phyloP scores from a whole-genome alignment of 2,797 vertebrate species.

The Chelmon rostratus region DNA sequence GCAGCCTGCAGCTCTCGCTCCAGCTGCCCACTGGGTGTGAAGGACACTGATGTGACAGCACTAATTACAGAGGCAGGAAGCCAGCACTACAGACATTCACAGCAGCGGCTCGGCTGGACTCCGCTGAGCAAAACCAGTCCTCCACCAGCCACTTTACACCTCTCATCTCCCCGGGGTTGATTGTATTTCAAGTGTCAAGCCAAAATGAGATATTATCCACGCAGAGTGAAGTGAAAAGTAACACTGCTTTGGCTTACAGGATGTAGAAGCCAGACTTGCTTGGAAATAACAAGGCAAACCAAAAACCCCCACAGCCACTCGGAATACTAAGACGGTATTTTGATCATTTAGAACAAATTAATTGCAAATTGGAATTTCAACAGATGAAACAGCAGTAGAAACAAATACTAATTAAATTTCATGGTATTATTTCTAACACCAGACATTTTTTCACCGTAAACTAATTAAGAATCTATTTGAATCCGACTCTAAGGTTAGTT shows the following conservation, averaged over 20 bases:
- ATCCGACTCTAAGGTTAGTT: neutral
- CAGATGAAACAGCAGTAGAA: neutral
- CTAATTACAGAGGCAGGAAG: conserved; percentile 84
- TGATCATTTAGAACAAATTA: neutral
- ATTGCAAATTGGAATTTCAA: neutral
- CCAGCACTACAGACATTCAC: conserved; percentile 54
- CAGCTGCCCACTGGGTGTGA: conserved; percentile 83
- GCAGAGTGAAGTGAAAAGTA: neutral
- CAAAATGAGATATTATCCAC: conserved; percentile 25
- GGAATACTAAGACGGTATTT: neutral
- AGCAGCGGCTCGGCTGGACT: conserved; percentile 44
- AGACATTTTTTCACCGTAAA: neutral
- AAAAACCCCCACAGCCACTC: neutral
- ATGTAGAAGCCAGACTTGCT: neutral
- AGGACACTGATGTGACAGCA: conserved; percentile 86
- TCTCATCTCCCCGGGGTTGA: conserved; percentile 17
- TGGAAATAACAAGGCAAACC: neutral
- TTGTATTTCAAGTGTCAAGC: conserved; percentile 14
- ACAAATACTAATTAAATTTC: neutral
- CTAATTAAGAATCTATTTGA: neutral
- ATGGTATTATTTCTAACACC: neutral
- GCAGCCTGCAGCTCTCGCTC: conserved; percentile 60
- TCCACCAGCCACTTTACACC: conserved; percentile 42
- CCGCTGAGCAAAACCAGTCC: conserved; percentile 10
- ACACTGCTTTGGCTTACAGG: neutral